Evolutionary conservation across 2,888 invertebrate species (phyloP).

Genomic region (Aradus depressus): DNA sequence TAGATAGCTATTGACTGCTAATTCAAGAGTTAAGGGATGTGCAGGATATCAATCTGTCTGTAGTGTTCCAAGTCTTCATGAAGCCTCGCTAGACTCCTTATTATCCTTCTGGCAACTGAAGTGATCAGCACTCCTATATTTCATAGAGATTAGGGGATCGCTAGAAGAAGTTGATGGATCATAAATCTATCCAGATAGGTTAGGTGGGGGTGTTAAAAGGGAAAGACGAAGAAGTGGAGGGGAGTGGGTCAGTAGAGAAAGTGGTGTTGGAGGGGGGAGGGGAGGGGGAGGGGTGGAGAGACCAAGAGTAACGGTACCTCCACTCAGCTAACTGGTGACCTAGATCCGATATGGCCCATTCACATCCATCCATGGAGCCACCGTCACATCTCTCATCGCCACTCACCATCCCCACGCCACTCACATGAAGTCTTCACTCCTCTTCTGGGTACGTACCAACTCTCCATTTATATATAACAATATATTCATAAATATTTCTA

Average conservation of each 20-base stretch:
- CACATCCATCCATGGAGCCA: conserved; percentile 25
- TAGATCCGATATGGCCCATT: conserved; percentile 16
- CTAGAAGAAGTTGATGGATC: too few species aligned
- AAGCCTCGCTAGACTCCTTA: too few species aligned
- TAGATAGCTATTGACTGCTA: too few species aligned
- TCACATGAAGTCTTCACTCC: conserved; percentile 26
- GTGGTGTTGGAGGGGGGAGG: background rate
- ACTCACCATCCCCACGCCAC: conserved; percentile 18
- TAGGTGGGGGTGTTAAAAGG: background rate
- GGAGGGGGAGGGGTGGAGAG: conserved; percentile 12
- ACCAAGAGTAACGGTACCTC: conserved; percentile 22
- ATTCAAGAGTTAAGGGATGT: too few species aligned
- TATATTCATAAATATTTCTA: too few species aligned
- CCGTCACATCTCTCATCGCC: conserved; percentile 17
- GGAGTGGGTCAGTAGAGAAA: background rate
- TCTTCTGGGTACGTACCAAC: conserved; percentile 22
- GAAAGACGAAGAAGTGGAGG: background rate
- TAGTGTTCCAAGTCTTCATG: too few species aligned
- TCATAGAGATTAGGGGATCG: too few species aligned
- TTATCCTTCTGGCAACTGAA: too few species aligned
- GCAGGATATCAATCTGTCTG: too few species aligned
- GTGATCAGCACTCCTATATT: too few species aligned
- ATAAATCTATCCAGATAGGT: too few species aligned
- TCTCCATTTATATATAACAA: too few species aligned
- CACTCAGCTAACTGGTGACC: conserved; percentile 25